Conservation (phyloP, 2,797 vertebrate genomes). For the Pyrocephalus nanus region DNA sequence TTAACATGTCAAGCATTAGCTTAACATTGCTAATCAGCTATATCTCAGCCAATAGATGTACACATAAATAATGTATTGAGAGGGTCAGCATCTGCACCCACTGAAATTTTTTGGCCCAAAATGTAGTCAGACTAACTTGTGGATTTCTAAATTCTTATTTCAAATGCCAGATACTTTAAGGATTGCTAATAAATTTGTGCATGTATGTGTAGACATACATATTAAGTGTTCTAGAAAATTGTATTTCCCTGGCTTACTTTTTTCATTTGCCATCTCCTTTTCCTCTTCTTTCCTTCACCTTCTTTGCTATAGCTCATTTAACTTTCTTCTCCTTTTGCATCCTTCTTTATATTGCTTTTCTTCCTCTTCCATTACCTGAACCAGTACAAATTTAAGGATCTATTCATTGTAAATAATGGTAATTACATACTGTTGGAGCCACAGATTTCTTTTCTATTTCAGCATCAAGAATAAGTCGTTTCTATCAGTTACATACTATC, state of each 20-base stretch:
- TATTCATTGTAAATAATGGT: not conserved
- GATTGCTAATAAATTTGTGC: not conserved
- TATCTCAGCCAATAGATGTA: not conserved
- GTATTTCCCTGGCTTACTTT: not conserved
- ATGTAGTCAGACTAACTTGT: not conserved
- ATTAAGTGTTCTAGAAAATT: not conserved
- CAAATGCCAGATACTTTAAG: not conserved
- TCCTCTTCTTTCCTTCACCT: not conserved
- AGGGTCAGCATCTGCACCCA: not conserved
- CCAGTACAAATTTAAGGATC: not conserved
- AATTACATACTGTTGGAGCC: not conserved
- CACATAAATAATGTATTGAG: not conserved
- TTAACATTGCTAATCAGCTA: not conserved
- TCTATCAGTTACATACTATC: not conserved
- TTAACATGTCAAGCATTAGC: not conserved
- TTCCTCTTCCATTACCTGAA: not conserved
- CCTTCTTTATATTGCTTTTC: not conserved
- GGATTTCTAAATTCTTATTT: not conserved
- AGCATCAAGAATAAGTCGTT: not conserved
- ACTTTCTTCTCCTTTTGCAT: not conserved
- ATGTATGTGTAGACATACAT: not conserved
- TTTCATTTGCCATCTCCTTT: not conserved
- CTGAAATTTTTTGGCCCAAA: not conserved
- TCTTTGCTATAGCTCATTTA: not conserved
- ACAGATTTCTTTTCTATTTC: not conserved